These are phyloP conservation scores for Agapornis roseicollis DNA, from an alignment of 2,113 vertebrate genomes.

Conservation along the genomic window DNA sequence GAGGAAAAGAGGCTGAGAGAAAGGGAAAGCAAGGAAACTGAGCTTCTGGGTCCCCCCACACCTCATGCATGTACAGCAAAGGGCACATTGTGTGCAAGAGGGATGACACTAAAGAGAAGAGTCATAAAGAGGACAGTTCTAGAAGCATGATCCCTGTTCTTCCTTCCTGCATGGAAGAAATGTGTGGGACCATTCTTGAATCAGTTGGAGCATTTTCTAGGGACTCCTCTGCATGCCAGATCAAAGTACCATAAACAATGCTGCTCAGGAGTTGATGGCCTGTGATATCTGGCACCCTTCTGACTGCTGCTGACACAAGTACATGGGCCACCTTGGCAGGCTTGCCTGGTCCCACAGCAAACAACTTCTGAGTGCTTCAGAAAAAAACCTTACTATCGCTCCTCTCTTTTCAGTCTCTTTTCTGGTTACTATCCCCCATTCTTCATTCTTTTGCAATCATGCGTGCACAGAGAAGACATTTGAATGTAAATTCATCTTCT, in stretches of 20 bases:
- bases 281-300: not conserved
- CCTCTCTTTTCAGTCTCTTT: not conserved
- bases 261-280: not conserved
- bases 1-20: not conserved
- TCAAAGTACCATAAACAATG: not conserved
- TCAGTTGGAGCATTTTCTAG: not conserved
- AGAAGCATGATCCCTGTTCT: fast-evolving
- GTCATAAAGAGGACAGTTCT: not conserved
- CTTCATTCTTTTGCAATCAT: not conserved
- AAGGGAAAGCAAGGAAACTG: not conserved
- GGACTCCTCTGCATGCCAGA: not conserved
- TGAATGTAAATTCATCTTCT: not conserved
- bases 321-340: not conserved
- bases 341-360: not conserved
- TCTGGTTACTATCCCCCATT: not conserved
- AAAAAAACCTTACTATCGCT: not conserved
- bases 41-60: not conserved
- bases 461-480: not conserved
- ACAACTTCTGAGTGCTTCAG: not conserved
- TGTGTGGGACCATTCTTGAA: not conserved
- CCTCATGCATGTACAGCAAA: not conserved
- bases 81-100: not conserved
- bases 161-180: not conserved
- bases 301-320: not conserved
- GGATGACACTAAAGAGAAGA: not conserved